A percentile compares a stretch with the other conserved stretches of the same genome.
Evolutionary conservation across 1,140 invertebrate species (phyloP).

Genomic region (Sarcophaga bullata): DNA sequence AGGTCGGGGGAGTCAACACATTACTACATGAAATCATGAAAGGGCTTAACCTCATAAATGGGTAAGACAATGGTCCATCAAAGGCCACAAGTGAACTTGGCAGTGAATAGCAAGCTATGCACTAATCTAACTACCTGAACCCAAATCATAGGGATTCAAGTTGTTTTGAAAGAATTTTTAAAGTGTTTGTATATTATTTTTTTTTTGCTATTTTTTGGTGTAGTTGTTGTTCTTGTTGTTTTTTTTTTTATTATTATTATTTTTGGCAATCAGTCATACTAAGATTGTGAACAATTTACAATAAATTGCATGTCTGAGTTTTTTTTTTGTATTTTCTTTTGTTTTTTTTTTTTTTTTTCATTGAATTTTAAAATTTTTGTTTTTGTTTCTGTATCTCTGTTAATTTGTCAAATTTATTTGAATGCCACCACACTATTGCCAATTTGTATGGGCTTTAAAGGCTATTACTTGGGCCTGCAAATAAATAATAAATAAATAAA

Average conservation of each 20-base stretch:
- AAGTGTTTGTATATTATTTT: neutral
- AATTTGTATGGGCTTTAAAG: neutral
- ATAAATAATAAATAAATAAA: neutral
- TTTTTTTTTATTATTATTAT: neutral
- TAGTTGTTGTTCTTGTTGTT: neutral
- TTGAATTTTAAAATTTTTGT: neutral
- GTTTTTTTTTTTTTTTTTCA: slow-evolving; percentile 1
- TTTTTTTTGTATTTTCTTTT: slow-evolving; percentile 11
- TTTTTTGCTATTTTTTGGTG: neutral
- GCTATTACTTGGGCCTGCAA: neutral
- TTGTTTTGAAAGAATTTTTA: slow-evolving; percentile 7
- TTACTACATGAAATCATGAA: too few species aligned
- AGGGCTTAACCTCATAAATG: too few species aligned
- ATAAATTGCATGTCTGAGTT: slow-evolving; percentile 18
- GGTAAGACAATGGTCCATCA: too few species aligned
- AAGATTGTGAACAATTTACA: slow-evolving; percentile 27
- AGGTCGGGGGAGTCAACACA: too few species aligned
- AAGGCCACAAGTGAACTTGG: too few species aligned
- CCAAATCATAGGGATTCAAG: too few species aligned
- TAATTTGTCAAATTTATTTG: slow-evolving; percentile 39
- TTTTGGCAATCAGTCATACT: slow-evolving; percentile 37
- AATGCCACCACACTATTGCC: slow-evolving; percentile 29
- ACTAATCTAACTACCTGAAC: too few species aligned
- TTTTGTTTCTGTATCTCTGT: neutral
- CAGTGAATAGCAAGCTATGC: too few species aligned